Conservation (phyloP, 30 jellyfish, hydroid and myxozoan genomes). For the Cassiopea xamachana region DNA sequence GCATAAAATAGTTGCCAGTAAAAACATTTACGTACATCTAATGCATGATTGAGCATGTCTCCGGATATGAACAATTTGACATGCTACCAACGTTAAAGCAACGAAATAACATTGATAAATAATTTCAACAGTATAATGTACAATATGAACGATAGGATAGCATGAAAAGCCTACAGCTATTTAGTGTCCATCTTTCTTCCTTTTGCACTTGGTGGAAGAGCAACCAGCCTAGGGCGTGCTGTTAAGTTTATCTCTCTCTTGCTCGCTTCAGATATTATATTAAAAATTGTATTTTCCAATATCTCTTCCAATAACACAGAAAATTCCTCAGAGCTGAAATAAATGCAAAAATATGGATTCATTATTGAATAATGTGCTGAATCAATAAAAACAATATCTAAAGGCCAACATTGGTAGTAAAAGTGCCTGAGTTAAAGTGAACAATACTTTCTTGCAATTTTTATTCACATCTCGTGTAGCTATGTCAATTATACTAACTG, state of each 20-base stretch:
- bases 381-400: neutral
- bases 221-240: slow-evolving; percentile 85
- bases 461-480: too few relatives aligned
- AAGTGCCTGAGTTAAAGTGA: too few relatives aligned
- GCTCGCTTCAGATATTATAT: slow-evolving; percentile 82
- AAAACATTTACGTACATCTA: too few relatives aligned
- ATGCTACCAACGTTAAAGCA: neutral
- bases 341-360: neutral
- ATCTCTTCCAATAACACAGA: slow-evolving; percentile 59
- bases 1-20: too few relatives aligned
- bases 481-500: too few relatives aligned
- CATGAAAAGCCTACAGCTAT: neutral
- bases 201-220: slow-evolving; percentile 84
- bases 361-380: neutral
- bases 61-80: neutral
- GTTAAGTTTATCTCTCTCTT: slow-evolving; percentile 77
- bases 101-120: neutral
- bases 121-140: neutral
- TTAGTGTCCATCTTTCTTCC: slow-evolving; percentile 7
- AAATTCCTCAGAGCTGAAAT: slow-evolving; percentile 74
- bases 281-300: slow-evolving; percentile 80
- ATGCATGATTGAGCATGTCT: too few relatives aligned
- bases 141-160: neutral
- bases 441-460: too few relatives aligned
- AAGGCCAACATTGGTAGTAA: too few relatives aligned